phyloP scores from a whole-genome alignment of 2,113 vertebrate genomes.

The Ailuropoda melanoleuca region DNA sequence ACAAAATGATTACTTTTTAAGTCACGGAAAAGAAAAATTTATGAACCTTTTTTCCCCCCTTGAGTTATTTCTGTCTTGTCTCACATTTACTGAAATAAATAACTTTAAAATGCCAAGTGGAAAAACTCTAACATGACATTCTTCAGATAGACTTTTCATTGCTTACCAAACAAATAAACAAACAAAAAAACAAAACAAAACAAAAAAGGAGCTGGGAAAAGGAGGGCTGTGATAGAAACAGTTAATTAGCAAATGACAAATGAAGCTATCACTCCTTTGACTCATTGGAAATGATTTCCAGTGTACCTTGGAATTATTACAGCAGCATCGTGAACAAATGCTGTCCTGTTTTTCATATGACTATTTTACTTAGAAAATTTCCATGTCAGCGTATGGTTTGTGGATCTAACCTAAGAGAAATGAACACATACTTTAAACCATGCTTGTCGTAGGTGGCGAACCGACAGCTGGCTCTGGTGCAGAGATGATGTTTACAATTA shows the following conservation, averaged over 20 bases:
- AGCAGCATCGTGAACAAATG: background rate
- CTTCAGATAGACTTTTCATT: slow-evolving; percentile 1
- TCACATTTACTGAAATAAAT: slow-evolving; percentile 33
- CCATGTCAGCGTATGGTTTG: background rate
- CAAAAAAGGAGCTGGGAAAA: background rate
- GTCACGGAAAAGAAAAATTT: background rate
- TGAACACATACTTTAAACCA: background rate
- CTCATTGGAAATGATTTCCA: background rate
- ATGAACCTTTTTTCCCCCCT: background rate
- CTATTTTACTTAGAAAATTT: slow-evolving; percentile 24
- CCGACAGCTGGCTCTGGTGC: background rate
- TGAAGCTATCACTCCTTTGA: background rate
- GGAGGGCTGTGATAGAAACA: background rate
- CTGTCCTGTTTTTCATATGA: slow-evolving; percentile 39
- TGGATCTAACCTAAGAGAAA: slow-evolving; percentile 46
- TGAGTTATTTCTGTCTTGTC: slow-evolving; percentile 38
- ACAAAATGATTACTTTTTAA: slow-evolving; percentile 36
- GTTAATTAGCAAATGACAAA: slow-evolving; percentile 24
- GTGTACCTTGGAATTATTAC: background rate
- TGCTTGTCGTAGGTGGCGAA: background rate
- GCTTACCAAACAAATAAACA: background rate
- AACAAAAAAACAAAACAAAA: background rate
- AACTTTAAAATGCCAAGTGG: slow-evolving; percentile 16
- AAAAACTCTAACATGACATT: background rate
- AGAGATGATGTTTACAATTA: background rate